Percentiles rank a stretch among this genome's conserved stretches.
Conservation (phyloP, 2,113 vertebrate genomes). For the Sus scrofa region DNA sequence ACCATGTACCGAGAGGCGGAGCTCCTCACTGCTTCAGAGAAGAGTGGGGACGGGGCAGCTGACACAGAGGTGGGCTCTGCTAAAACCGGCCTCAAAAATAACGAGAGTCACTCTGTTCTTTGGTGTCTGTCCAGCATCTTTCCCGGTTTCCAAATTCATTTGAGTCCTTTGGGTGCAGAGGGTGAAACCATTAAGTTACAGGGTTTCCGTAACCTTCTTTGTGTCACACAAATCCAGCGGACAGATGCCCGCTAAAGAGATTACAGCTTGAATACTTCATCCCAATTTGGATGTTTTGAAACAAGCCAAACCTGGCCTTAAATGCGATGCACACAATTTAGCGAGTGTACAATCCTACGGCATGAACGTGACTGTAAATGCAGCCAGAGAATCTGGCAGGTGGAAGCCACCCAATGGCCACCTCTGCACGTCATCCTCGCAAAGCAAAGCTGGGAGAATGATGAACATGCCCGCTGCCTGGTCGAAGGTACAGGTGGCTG, state of each 20-base stretch:
- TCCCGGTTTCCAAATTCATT: conserved; percentile 86
- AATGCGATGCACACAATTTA: conserved; percentile 85
- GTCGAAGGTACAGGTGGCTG: conserved; percentile 77
- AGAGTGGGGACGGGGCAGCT: conserved; percentile 66
- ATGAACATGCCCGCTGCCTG: conserved; percentile 71
- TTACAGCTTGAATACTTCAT: conserved; percentile 90
- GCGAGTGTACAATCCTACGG: conserved; percentile 88
- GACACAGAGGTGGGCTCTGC: conserved; percentile 75
- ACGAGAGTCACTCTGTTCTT: conserved; percentile 81
- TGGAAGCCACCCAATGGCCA: conserved; percentile 74
- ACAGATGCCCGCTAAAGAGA: conserved; percentile 86
- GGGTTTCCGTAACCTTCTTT: conserved; percentile 86
- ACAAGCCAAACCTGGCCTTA: conserved; percentile 88
- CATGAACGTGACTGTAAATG: conserved; percentile 88
- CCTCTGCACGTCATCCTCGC: conserved; percentile 76
- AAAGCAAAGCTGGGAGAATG: conserved; percentile 76
- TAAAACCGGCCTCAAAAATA: conserved; percentile 82
- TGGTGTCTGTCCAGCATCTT: conserved; percentile 85
- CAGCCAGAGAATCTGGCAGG: conserved; percentile 82
- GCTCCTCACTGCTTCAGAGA: neutral
- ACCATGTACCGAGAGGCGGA: conserved; percentile 6
- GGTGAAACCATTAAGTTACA: conserved; percentile 84
- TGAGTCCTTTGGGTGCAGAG: conserved; percentile 85
- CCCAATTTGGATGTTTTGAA: conserved; percentile 89
- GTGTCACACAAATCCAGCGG: conserved; percentile 87